Percentiles rank a stretch among this genome's conserved stretches.
These are phyloP conservation scores for Hirtodrosophila duncani DNA, from an alignment of 2,888 invertebrate genomes.

Conservation along the genomic window DNA sequence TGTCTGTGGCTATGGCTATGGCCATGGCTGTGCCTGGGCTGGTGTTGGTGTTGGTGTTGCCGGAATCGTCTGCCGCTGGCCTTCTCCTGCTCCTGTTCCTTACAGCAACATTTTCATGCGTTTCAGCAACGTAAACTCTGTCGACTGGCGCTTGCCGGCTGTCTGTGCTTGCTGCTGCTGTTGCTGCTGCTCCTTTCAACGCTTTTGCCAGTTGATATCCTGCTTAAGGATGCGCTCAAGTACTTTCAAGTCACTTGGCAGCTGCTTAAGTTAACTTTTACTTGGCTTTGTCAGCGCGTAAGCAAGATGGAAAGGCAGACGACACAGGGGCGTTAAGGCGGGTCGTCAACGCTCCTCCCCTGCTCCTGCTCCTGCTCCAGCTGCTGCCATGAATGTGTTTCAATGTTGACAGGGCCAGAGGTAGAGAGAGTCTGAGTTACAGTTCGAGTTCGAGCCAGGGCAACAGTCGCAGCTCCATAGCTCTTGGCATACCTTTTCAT, in stretches of 20 bases:
- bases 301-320: conserved; percentile 13
- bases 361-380: neutral
- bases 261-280: conserved; percentile 72
- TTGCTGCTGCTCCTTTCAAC: conserved; percentile 50
- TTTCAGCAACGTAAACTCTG: conserved; percentile 20
- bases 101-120: conserved; percentile 37
- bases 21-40: conserved; percentile 1
- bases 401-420: conserved; percentile 40
- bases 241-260: conserved; percentile 71
- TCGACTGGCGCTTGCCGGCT: neutral
- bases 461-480: no score
- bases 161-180: neutral
- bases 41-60: conserved; percentile 16
- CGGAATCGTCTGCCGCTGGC: no score
- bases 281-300: conserved; percentile 40
- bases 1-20: conserved; percentile 49
- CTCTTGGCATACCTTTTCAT: conserved; percentile 32
- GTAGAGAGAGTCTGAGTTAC: conserved; percentile 12
- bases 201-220: conserved; percentile 73
- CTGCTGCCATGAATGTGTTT: conserved; percentile 30
- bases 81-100: no score
- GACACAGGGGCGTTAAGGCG: no score
- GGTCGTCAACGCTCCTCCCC: no score
- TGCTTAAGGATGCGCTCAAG: conserved; percentile 74
- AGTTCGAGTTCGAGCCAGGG: no score